Base-by-base conservation (phyloP, 2,888 invertebrate species). In the Caenorhabditis auriculariae region DNA sequence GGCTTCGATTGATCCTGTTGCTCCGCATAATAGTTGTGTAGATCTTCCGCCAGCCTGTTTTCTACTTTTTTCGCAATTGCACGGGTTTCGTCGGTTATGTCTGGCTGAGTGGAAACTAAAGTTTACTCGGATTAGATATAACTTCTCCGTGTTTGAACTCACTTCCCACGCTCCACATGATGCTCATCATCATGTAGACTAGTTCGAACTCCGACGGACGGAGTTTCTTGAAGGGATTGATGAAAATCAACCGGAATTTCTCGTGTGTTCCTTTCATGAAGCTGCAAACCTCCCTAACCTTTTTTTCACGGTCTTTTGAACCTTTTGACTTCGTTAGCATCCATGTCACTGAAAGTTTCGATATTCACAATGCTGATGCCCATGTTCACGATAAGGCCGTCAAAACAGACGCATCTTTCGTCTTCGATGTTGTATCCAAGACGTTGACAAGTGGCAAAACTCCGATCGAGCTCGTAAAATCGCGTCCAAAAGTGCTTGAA, bases 141-240 rank as follows among this genome's bases (percentile, higher is more conserved):
- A 32, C 35, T 32, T 32, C n/a, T 32, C 35, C n/a, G 9, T n/a
- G 7, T 48, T 3, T 17, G 21, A 41, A 21, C 56, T 47, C 21
- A 66, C 69, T 57, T 43, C 42, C 35, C 24, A 63, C 53, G 60
- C 62, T 63, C 69, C 69, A 69, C 69, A 69, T 69, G 15, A 63
- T 65, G 27, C 56, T 65, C 60, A 69, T 60, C 58, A 69, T 66
- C 69, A 69, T 69, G 37, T 66, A 69, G 49, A 69, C 63, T 2
- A 69, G 44, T 32, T 69, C 69, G 28, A 56, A 66, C 23, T 62
- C 55, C 37, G 65, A 58, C 19, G 65, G 65, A 23, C 55, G 54
- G 23, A 58, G 39, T 24, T 63, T 58, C 39, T 69, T 69, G 48
- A 69, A 69, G 7, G 69, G 69, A 41, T 59, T 60, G 26, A 55